These are phyloP conservation scores for Heteromurus nitidus DNA, from an alignment of 2,888 invertebrate genomes.

Conservation along the genomic window DNA sequence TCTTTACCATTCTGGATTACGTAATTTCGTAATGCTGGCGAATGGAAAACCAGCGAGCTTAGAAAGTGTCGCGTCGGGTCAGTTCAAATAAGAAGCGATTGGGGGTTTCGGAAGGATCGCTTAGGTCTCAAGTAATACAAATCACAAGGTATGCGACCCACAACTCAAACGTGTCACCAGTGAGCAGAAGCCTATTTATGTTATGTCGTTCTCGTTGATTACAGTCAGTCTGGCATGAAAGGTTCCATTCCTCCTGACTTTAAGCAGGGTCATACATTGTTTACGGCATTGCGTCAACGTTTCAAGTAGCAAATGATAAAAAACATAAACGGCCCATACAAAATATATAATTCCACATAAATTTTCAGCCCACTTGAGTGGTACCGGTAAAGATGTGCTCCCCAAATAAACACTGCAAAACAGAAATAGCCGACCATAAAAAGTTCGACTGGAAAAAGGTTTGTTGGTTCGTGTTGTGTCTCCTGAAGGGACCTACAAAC, in stretches of 20 bases:
- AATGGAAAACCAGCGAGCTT: no score
- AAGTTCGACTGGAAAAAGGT: neutral
- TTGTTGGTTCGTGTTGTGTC: neutral
- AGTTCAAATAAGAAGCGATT: no score
- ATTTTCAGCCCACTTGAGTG: neutral
- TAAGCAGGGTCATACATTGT: neutral
- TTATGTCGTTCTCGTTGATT: constrained; percentile 19
- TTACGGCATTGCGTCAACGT: constrained; percentile 41
- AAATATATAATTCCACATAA: neutral
- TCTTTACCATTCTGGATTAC: no score
- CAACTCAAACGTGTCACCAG: neutral
- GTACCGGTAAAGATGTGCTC: neutral
- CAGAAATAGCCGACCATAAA: constrained; percentile 30
- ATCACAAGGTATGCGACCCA: no score
- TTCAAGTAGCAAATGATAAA: neutral
- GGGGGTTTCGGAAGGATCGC: no score
- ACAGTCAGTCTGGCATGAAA: constrained; percentile 12
- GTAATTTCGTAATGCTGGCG: no score
- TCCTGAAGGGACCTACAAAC: constrained; percentile 9
- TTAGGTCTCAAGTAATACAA: no score
- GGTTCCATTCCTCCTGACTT: neutral
- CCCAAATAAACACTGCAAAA: constrained; percentile 33
- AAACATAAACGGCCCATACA: neutral
- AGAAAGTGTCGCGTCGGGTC: no score
- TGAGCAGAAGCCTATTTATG: neutral